Percentiles rank a stretch among this genome's conserved stretches.
phyloP scores from a whole-genome alignment of 2,888 invertebrate species.

The Napeogenes inachia region DNA sequence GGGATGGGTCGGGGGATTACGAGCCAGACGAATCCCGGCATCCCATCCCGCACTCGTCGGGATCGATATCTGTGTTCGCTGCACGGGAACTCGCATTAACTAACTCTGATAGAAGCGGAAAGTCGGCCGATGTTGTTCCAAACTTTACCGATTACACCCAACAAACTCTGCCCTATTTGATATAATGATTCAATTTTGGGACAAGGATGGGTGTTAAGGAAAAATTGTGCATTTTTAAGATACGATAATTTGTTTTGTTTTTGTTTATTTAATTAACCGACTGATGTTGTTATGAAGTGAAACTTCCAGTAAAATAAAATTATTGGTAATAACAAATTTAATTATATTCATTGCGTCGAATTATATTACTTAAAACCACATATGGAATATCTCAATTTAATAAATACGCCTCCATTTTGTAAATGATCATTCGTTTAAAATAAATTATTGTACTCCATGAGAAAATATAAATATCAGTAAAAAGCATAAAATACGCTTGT shows the following conservation, averaged over 20 bases:
- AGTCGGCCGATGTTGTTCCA: constrained; percentile 70
- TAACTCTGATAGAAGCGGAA: constrained; percentile 65
- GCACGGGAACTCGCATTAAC: constrained; percentile 71
- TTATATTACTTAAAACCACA: no score
- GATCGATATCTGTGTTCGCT: constrained; percentile 72
- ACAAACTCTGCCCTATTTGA: constrained; percentile 54
- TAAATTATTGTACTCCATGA: no score
- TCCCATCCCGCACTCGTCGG: constrained; percentile 66
- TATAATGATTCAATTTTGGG: constrained; percentile 30
- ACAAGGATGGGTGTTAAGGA: no score
- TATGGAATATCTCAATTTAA: neutral
- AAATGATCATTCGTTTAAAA: neutral
- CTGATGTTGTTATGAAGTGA: no score
- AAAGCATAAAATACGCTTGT: no score
- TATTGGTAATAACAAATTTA: no score
- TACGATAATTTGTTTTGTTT: no score
- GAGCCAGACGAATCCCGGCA: constrained; percentile 71
- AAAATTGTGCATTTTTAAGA: no score
- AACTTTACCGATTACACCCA: constrained; percentile 70
- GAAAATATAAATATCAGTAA: no score
- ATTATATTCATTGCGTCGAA: no score
- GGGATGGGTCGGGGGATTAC: constrained; percentile 51
- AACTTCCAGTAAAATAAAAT: no score
- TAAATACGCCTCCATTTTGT: neutral
- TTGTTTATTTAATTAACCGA: no score